phyloP scores from a whole-genome alignment of 1,140 invertebrate species.

The Plectrocnemia conspersa region DNA sequence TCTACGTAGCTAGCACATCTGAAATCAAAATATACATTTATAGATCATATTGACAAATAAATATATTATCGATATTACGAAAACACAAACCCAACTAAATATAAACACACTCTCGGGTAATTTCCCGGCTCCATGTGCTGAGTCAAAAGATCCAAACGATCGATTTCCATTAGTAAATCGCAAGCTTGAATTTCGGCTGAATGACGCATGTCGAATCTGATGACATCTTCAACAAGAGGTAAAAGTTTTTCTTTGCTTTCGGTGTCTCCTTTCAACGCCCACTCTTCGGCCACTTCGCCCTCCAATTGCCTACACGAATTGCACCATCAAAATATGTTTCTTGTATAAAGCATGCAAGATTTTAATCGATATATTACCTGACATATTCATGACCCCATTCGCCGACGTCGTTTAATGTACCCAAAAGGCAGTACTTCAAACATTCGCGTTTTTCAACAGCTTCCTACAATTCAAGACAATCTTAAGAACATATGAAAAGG shows the following conservation, averaged over 20 bases:
- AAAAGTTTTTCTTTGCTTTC: slow-evolving; percentile 65
- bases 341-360: not conserved
- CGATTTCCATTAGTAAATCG: slow-evolving; percentile 98
- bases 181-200: slow-evolving; percentile 99
- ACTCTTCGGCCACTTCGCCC: slow-evolving; percentile 91
- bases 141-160: slow-evolving; percentile 82
- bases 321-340: not conserved
- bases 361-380: slow-evolving; percentile 37
- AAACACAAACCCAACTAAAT: slow-evolving; percentile 72
- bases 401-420: slow-evolving; percentile 78
- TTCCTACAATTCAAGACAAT: slow-evolving; percentile 12
- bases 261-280: slow-evolving; percentile 68
- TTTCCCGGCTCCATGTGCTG: slow-evolving; percentile 91
- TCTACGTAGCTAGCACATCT: slow-evolving; percentile 98
- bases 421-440: slow-evolving; percentile 68
- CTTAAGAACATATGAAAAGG: too few species aligned
- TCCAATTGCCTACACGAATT: slow-evolving; percentile 66
- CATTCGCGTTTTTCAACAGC: slow-evolving; percentile 35
- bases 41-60: not conserved
- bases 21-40: slow-evolving; percentile 23
- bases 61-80: not conserved
- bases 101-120: slow-evolving; percentile 91
- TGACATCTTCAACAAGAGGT: slow-evolving; percentile 78
- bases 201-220: slow-evolving; percentile 97
- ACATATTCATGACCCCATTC: slow-evolving; percentile 99